A percentile compares a stretch with the other conserved stretches of the same genome.
Evolutionary conservation across 2,888 invertebrate genomes (phyloP).

Genomic region (Amiota mariae): DNA sequence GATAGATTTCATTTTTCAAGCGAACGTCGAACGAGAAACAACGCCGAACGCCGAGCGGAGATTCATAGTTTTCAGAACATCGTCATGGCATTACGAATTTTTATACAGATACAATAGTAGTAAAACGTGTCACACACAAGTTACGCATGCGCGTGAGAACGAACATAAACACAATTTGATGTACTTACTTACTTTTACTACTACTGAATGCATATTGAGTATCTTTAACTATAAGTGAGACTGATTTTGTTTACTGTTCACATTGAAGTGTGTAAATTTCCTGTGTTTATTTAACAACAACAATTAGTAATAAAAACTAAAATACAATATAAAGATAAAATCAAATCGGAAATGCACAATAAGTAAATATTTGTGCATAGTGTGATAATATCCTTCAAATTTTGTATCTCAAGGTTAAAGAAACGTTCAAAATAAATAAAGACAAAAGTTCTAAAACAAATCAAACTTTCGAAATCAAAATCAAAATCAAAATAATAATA

Average conservation of each 20-base stretch:
- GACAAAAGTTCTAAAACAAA: slow-evolving; percentile 41
- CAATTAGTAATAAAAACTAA: not conserved
- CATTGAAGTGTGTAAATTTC: slow-evolving; percentile 53
- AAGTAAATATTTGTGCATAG: not conserved
- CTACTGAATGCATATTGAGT: slow-evolving; percentile 21
- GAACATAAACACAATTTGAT: not conserved
- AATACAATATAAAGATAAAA: not conserved
- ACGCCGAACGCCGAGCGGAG: not conserved
- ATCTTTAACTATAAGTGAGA: slow-evolving; percentile 33
- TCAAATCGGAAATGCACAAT: slow-evolving; percentile 35
- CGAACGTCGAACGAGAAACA: slow-evolving; percentile 17
- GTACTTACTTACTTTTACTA: slow-evolving; percentile 14
- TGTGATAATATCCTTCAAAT: slow-evolving; percentile 14
- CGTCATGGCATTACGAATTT: slow-evolving; percentile 1
- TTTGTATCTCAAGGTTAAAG: slow-evolving; percentile 34
- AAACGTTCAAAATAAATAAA: slow-evolving; percentile 35
- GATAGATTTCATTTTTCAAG: slow-evolving; percentile 21
- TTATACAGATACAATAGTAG: no score
- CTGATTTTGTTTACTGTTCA: slow-evolving; percentile 47
- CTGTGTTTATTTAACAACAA: slow-evolving; percentile 43
- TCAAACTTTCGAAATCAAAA: slow-evolving; percentile 35
- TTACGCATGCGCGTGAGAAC: slow-evolving; percentile 20
- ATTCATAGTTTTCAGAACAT: not conserved
- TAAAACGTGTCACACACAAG: not conserved
- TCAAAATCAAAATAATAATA: slow-evolving; percentile 24